Evolutionary conservation across 1,140 invertebrate genomes (phyloP).

Genomic region (Eufriesea mexicana): DNA sequence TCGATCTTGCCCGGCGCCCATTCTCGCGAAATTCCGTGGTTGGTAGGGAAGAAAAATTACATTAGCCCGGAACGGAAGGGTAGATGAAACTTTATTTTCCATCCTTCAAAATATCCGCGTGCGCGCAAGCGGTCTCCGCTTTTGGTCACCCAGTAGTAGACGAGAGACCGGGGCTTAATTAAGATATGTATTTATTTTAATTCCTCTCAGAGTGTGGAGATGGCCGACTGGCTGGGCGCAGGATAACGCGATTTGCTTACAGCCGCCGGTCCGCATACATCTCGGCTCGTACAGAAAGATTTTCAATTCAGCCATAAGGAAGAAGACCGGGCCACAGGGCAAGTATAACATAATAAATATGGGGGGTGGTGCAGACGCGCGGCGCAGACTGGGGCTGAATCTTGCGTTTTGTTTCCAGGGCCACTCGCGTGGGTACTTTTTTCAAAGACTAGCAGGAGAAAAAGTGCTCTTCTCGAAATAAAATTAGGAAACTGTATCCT

Average conservation of each 20-base stretch:
- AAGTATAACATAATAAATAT: conserved; percentile 75
- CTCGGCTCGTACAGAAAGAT: conserved; percentile 73
- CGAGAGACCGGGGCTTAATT: conserved; percentile 76
- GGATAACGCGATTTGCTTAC: conserved; percentile 81
- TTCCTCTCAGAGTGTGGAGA: conserved; percentile 74
- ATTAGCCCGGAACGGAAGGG: background rate
- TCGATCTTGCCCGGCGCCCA: background rate
- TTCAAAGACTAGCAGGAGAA: conserved; percentile 54
- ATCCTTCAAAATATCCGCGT: conserved; percentile 33
- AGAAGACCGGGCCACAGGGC: conserved; percentile 65
- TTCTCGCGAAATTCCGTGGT: background rate
- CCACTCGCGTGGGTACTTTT: conserved; percentile 55
- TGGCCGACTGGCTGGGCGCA: conserved; percentile 68
- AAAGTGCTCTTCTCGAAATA: conserved; percentile 66
- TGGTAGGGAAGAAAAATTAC: conserved; percentile 25
- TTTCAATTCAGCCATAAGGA: conserved; percentile 80
- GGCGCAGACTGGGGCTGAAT: conserved; percentile 33
- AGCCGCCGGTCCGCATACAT: conserved; percentile 73
- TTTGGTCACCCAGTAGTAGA: conserved; percentile 69
- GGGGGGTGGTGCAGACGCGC: conserved; percentile 31
- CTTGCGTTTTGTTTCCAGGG: conserved; percentile 57
- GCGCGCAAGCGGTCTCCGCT: conserved; percentile 14
- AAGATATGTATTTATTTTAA: conserved; percentile 83
- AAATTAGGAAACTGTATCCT: conserved; percentile 69
- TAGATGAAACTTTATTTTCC: conserved; percentile 27